phyloP scores from a whole-genome alignment of 2,797 vertebrate genomes.

The Epinephelus coioides region DNA sequence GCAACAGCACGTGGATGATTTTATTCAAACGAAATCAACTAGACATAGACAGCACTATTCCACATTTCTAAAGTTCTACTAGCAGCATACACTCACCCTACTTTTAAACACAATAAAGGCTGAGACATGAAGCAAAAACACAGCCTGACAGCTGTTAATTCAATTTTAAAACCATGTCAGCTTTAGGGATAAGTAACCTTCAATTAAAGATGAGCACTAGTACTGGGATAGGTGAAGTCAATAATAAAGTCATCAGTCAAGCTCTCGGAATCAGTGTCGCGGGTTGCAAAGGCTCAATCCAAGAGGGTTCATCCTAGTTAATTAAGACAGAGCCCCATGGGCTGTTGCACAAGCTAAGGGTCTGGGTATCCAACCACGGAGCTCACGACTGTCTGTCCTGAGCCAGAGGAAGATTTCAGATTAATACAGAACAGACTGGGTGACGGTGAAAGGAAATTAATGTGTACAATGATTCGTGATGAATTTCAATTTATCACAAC shows the following conservation, averaged over 20 bases:
- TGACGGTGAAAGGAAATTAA: neutral
- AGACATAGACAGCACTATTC: neutral
- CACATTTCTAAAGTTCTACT: neutral
- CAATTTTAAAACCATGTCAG: conserved; percentile 14
- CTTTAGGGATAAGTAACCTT: conserved; percentile 38
- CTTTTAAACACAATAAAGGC: neutral
- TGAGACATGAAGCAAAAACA: neutral
- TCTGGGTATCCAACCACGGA: conserved; percentile 47
- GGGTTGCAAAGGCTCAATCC: conserved; percentile 58
- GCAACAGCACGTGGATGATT: neutral
- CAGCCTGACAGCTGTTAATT: conserved; percentile 4
- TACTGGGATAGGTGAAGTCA: conserved; percentile 55
- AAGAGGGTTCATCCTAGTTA: conserved; percentile 66
- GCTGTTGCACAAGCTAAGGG: conserved; percentile 63
- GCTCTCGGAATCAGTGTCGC: conserved; percentile 57
- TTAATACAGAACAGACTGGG: conserved; percentile 8
- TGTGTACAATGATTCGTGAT: neutral
- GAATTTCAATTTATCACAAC: neutral
- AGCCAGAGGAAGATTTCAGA: conserved; percentile 23
- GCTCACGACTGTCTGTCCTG: conserved; percentile 12
- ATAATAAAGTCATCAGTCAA: conserved; percentile 74
- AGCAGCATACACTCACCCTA: neutral
- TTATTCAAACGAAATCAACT: neutral
- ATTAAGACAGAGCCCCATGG: conserved; percentile 66
- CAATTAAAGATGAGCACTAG: conserved; percentile 57